Evolutionary conservation across 2,888 invertebrate genomes (phyloP).

Genomic region (Tortricodes alternella): DNA sequence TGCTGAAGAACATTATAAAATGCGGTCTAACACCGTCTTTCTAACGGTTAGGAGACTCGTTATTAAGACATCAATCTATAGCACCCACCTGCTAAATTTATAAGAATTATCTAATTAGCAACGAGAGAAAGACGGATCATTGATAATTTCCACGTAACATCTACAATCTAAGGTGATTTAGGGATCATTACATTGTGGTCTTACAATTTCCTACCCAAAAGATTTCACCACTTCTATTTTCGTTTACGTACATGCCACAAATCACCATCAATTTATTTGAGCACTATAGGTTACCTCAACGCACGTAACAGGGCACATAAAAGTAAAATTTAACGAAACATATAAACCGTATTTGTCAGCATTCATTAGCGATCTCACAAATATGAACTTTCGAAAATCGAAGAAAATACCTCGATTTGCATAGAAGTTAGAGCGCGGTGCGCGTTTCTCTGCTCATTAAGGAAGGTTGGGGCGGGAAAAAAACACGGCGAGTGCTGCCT

Average conservation of each 20-base stretch:
- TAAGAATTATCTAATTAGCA: constrained; percentile 8
- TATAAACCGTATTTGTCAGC: constrained; percentile 41
- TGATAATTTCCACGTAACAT: constrained; percentile 5
- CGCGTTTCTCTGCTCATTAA: constrained; percentile 73
- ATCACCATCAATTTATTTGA: constrained; percentile 25
- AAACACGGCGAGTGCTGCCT: constrained; percentile 50
- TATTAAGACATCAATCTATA: constrained; percentile 20
- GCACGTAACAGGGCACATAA: constrained; percentile 35
- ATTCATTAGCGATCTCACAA: constrained; percentile 43
- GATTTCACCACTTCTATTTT: constrained; percentile 23
- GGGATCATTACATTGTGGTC: constrained; percentile 17
- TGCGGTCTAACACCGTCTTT: constrained; percentile 20
- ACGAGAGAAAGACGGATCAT: constrained; percentile 3
- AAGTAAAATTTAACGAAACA: constrained; percentile 48
- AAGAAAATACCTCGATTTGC: constrained; percentile 66
- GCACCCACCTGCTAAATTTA: background rate
- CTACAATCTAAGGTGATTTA: background rate
- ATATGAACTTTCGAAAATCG: constrained; percentile 63
- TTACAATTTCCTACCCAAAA: constrained; percentile 17
- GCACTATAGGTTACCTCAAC: constrained; percentile 18
- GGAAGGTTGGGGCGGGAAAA: constrained; percentile 51
- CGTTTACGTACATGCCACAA: constrained; percentile 14
- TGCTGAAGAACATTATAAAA: constrained; percentile 17
- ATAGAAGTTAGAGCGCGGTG: constrained; percentile 61
- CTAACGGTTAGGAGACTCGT: constrained; percentile 10